Evolutionary conservation across 2,797 vertebrate genomes (phyloP).

Genomic region (Eidolon dupreanum): DNA sequence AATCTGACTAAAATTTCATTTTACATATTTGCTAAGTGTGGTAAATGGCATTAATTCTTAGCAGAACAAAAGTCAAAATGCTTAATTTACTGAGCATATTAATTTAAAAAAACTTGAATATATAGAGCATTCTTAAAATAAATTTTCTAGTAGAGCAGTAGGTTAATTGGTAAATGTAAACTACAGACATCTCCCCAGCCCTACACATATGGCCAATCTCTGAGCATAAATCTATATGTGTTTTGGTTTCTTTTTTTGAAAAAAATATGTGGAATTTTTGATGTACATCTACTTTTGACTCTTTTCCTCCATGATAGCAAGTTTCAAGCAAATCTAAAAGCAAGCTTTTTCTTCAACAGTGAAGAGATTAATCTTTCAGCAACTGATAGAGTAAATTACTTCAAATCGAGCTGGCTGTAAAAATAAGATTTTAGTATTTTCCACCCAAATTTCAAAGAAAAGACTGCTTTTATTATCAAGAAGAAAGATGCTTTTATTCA

Average conservation of each 20-base stretch:
- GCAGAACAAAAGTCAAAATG: neutral
- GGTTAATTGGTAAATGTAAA: neutral
- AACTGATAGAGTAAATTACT: neutral
- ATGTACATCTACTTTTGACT: neutral
- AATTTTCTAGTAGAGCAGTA: neutral
- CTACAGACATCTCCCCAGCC: neutral
- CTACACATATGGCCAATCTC: neutral
- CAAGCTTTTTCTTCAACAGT: neutral
- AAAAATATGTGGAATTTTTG: neutral
- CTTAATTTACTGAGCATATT: neutral
- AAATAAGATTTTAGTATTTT: slow-evolving; percentile 36
- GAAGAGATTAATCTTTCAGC: neutral
- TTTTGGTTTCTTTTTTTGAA: neutral
- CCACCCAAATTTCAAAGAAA: slow-evolving; percentile 23
- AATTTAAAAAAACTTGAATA: neutral
- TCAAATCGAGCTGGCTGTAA: neutral
- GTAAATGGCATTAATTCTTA: neutral
- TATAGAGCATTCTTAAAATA: neutral
- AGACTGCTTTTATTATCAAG: neutral
- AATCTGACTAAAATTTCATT: neutral
- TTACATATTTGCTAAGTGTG: neutral
- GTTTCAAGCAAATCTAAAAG: neutral
- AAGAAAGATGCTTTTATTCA: neutral
- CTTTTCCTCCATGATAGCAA: neutral
- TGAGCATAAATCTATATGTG: neutral